A percentile compares a stretch with the other conserved stretches of the same genome.
Conservation (phyloP, 2,888 invertebrate genomes). For the Ptychoptera contaminata region DNA sequence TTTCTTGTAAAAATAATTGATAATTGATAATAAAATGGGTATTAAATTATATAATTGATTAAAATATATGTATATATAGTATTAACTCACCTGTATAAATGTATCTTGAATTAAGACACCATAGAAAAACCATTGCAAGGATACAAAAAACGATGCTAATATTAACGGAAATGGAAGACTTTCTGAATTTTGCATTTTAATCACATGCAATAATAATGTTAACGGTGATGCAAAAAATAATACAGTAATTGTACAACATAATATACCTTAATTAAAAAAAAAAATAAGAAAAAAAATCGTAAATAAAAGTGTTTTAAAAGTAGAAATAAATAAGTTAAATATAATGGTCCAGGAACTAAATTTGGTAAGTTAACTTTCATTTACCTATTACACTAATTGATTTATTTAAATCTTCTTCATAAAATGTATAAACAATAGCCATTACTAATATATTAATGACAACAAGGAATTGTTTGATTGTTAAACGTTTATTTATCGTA, state of each 20-base stretch:
- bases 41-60: too few species aligned
- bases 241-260: constrained; percentile 51
- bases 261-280: constrained; percentile 27
- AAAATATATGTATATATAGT: not conserved
- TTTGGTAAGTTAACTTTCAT: constrained; percentile 10
- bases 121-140: constrained; percentile 63
- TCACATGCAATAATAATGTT: constrained; percentile 55
- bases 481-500: constrained; percentile 43
- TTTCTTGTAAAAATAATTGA: not conserved
- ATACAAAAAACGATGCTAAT: constrained; percentile 57
- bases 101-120: constrained; percentile 53
- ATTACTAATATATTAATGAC: constrained; percentile 34
- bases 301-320: not conserved
- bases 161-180: constrained; percentile 71
- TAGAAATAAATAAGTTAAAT: not conserved
- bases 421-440: constrained; percentile 36
- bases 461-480: constrained; percentile 39
- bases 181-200: constrained; percentile 56
- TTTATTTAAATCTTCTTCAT: constrained; percentile 33
- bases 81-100: constrained; percentile 47
- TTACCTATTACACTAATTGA: constrained; percentile 43
- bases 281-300: not conserved
- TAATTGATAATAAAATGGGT: too few species aligned
- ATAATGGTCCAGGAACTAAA: constrained; percentile 6
- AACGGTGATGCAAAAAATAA: constrained; percentile 62